Evolutionary conservation across 2,797 vertebrate species (phyloP).

Genomic region (Xenentodon cancila): DNA sequence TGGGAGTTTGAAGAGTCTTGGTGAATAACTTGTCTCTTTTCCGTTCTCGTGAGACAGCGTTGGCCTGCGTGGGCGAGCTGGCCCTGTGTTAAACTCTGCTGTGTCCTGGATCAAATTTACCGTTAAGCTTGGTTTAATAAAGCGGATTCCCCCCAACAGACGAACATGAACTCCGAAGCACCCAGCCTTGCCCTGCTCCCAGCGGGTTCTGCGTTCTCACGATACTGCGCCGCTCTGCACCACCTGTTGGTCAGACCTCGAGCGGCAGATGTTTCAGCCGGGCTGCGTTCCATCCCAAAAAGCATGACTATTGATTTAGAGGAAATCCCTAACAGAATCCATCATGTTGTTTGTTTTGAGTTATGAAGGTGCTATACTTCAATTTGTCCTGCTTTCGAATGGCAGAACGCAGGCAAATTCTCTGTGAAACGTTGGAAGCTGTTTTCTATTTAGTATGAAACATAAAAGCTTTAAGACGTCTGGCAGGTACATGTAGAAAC

Average conservation of each 20-base stretch:
- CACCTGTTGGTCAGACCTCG: constrained; percentile 75
- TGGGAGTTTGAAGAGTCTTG: constrained; percentile 28
- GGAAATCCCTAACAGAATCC: constrained; percentile 72
- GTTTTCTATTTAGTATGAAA: constrained; percentile 26
- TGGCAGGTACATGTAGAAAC: constrained; percentile 9
- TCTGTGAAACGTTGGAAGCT: too few relatives aligned
- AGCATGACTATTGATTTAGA: constrained; percentile 78
- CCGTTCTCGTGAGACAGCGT: constrained; percentile 22
- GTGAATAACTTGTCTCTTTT: constrained; percentile 16
- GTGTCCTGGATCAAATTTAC: constrained; percentile 64
- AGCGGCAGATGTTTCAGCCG: constrained; percentile 73
- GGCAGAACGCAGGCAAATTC: constrained; percentile 10
- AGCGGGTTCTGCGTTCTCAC: constrained; percentile 73
- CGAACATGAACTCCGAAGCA: constrained; percentile 64
- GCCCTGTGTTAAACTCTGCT: constrained; percentile 43
- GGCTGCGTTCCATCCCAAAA: constrained; percentile 57
- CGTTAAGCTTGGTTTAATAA: constrained; percentile 70
- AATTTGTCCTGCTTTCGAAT: constrained; percentile 46
- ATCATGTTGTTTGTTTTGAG: constrained; percentile 58
- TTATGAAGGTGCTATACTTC: constrained; percentile 32
- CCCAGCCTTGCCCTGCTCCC: constrained; percentile 66
- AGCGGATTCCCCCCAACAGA: constrained; percentile 64
- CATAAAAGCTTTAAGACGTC: constrained; percentile 16
- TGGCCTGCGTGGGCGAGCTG: constrained; percentile 55
- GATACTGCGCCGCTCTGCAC: constrained; percentile 58